phyloP scores from a whole-genome alignment of 2,888 invertebrate genomes.

The Hymenopus coronatus region DNA sequence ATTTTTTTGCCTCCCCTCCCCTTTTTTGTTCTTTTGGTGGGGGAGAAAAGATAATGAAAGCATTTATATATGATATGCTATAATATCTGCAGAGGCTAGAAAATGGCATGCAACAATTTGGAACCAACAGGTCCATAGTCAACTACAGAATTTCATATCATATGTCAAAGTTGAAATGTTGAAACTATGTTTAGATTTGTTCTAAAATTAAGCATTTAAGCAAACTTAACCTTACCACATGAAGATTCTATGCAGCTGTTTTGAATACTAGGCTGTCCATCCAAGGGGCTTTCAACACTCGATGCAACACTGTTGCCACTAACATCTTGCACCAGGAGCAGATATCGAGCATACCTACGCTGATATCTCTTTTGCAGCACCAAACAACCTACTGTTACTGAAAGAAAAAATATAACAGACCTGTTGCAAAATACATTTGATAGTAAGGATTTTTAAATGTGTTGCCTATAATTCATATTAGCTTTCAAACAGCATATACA shows the following conservation, averaged over 20 bases:
- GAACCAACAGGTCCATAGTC: too few species aligned
- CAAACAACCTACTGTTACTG: constrained; percentile 77
- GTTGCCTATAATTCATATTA: too few species aligned
- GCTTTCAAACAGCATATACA: too few species aligned
- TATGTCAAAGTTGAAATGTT: background rate
- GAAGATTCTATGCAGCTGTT: background rate
- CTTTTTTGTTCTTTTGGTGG: too few species aligned
- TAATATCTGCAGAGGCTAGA: too few species aligned
- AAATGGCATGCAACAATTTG: too few species aligned
- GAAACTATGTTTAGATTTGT: background rate
- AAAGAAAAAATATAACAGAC: constrained; percentile 37
- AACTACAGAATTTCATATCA: too few species aligned
- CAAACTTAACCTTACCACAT: background rate
- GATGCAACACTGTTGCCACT: constrained; percentile 37
- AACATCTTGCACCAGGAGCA: constrained; percentile 59
- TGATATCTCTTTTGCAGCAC: constrained; percentile 80
- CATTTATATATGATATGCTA: too few species aligned
- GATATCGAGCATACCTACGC: constrained; percentile 65
- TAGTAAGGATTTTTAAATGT: too few species aligned
- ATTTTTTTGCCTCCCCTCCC: too few species aligned
- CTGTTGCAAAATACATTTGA: background rate
- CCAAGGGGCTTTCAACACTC: background rate
- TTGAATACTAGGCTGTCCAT: background rate
- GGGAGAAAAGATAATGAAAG: too few species aligned
- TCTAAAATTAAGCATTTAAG: background rate